These are phyloP conservation scores for Picathartes gymnocephalus DNA, from an alignment of 2,113 vertebrate genomes.

Conservation along the genomic window DNA sequence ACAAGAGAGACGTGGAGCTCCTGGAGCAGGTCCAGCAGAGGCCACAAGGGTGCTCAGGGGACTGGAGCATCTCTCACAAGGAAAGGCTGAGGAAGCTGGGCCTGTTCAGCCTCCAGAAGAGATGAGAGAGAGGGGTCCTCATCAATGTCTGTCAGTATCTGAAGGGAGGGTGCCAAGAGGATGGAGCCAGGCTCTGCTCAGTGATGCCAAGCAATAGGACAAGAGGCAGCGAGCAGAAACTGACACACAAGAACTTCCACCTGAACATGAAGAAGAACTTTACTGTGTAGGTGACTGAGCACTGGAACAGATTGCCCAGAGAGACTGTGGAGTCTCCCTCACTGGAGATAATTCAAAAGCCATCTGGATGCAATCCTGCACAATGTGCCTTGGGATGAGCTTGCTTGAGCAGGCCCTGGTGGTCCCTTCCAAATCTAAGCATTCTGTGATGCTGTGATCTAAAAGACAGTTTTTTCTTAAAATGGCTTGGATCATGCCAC, in stretches of 20 bases:
- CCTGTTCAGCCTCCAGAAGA: not conserved
- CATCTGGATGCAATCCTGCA: not conserved
- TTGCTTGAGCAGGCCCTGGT: not conserved
- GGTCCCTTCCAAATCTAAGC: not conserved
- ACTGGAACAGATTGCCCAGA: not conserved
- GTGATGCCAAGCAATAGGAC: not conserved
- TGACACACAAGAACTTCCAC: not conserved
- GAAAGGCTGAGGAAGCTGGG: not conserved
- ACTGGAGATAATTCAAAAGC: not conserved
- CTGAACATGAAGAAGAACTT: not conserved
- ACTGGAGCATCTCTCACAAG: fast-evolving
- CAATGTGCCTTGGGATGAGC: not conserved
- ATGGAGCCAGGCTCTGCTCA: not conserved
- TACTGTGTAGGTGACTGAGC: not conserved
- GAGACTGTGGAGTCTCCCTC: not conserved
- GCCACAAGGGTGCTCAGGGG: not conserved
- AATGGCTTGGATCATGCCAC: not conserved
- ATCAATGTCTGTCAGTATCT: not conserved
- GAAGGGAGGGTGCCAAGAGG: not conserved
- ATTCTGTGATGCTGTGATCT: not conserved
- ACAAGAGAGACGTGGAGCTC: not conserved
- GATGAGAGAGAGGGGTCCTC: fast-evolving
- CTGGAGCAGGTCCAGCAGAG: not conserved
- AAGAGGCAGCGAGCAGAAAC: fast-evolving
- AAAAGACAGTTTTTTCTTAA: not conserved